Conservation (phyloP, 30 jellyfish, hydroid and myxozoan species). For the Morbakka virulenta region DNA sequence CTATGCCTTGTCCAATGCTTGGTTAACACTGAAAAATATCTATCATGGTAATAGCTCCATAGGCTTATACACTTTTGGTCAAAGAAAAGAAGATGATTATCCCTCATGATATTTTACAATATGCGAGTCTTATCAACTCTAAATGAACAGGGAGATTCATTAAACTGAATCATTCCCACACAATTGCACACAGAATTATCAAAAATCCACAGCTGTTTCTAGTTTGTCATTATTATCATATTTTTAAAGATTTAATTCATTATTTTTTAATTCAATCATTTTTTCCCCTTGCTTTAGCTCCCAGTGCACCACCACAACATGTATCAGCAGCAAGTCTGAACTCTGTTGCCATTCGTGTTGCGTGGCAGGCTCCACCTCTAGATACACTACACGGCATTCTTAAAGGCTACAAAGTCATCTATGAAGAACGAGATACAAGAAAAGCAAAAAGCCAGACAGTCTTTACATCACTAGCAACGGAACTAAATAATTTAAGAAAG, state of each 20-base stretch:
- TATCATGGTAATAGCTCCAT: no score
- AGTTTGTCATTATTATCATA: no score
- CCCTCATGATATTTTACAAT: no score
- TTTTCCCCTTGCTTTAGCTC: slow-evolving; percentile 38
- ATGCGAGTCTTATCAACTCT: no score
- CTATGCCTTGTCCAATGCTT: no score
- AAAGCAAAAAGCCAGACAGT: slow-evolving; percentile 16
- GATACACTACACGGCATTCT: slow-evolving; percentile 62
- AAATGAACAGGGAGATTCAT: not conserved
- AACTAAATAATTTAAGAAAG: slow-evolving; percentile 54
- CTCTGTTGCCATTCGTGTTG: slow-evolving; percentile 64
- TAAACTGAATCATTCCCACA: not conserved
- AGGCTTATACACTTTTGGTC: no score
- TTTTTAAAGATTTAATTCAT: no score
- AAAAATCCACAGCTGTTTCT: no score
- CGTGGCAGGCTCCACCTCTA: slow-evolving; percentile 75
- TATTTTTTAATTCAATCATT: not conserved
- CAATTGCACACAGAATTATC: no score
- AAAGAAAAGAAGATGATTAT: no score
- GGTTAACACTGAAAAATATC: no score
- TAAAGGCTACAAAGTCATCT: slow-evolving; percentile 80
- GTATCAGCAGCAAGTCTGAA: slow-evolving; percentile 55
- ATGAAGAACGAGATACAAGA: slow-evolving; percentile 32
- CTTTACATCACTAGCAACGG: slow-evolving; percentile 34
- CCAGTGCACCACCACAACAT: slow-evolving; percentile 74